Conservation (phyloP, 2,888 invertebrate genomes). For the Apomyelois bistriatella region DNA sequence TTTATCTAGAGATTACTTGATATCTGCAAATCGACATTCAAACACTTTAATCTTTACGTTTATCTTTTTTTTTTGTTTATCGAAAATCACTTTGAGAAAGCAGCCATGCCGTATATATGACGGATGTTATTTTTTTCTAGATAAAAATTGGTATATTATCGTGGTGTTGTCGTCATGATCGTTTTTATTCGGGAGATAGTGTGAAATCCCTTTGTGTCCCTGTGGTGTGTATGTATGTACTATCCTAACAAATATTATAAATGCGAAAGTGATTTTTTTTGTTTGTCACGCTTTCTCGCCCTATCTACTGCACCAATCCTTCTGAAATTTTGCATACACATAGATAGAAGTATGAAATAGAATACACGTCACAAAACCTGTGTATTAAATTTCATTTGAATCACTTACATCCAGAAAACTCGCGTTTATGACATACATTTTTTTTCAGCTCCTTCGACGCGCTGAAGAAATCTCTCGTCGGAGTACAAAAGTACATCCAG, state of each 20-base stretch:
- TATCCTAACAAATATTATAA: too few relatives aligned
- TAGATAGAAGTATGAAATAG: too few relatives aligned
- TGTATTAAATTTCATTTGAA: too few relatives aligned
- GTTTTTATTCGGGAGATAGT: not conserved
- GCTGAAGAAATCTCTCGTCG: constrained; percentile 97
- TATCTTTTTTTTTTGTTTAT: not conserved
- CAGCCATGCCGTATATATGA: not conserved
- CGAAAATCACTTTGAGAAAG: not conserved
- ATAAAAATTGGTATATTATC: not conserved
- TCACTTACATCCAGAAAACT: too few relatives aligned
- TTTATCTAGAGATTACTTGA: not conserved
- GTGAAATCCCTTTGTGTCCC: not conserved
- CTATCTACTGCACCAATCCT: too few relatives aligned
- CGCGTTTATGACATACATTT: too few relatives aligned
- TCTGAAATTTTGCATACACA: too few relatives aligned
- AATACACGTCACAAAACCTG: too few relatives aligned
- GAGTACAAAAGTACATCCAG: constrained; percentile 98
- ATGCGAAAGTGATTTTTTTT: too few relatives aligned
- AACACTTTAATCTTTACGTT: not conserved
- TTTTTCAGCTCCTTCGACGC: constrained; percentile 95
- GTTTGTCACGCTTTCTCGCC: too few relatives aligned
- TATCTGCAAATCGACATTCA: not conserved
- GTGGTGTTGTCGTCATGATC: not conserved
- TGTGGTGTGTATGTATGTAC: too few relatives aligned
- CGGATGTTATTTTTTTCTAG: not conserved